phyloP scores from a whole-genome alignment of 2,113 vertebrate species.

The Callorhinus ursinus region DNA sequence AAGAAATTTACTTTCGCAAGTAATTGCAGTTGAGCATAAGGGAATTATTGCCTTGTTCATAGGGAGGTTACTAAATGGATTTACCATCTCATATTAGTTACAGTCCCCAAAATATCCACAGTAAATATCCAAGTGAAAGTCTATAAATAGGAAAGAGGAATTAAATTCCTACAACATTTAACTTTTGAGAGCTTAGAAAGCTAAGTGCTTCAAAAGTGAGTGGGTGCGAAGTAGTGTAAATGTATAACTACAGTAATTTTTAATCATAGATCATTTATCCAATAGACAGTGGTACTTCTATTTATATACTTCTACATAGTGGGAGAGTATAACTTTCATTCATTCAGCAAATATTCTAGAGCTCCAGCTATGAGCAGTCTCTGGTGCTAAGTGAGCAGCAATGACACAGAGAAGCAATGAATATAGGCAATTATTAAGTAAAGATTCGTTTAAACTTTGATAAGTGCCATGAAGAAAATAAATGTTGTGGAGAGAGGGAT shows the following conservation, averaged over 20 bases:
- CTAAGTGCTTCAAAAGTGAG: neutral
- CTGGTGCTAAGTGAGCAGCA: neutral
- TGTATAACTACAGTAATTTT: neutral
- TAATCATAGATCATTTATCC: neutral
- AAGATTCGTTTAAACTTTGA: neutral
- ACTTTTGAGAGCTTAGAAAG: neutral
- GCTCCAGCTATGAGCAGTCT: neutral
- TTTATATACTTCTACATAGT: neutral
- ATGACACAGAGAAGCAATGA: neutral
- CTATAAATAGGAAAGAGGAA: constrained; percentile 22
- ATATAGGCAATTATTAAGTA: neutral
- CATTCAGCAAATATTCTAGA: neutral
- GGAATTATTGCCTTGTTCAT: neutral
- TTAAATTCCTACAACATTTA: neutral
- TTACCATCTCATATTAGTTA: constrained; percentile 20
- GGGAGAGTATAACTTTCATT: neutral
- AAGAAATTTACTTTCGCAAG: neutral
- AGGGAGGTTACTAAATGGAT: neutral
- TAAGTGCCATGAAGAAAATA: neutral
- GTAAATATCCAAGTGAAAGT: neutral
- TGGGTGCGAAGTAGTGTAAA: neutral
- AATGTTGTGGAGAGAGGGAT: neutral
- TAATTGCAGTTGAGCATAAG: neutral
- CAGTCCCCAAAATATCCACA: neutral
- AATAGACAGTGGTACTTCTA: neutral